Evolutionary conservation across 1,140 invertebrate species (phyloP), one percentile per base, ranked within the genome.

Genomic region (Copidosoma floridanum): DNA sequence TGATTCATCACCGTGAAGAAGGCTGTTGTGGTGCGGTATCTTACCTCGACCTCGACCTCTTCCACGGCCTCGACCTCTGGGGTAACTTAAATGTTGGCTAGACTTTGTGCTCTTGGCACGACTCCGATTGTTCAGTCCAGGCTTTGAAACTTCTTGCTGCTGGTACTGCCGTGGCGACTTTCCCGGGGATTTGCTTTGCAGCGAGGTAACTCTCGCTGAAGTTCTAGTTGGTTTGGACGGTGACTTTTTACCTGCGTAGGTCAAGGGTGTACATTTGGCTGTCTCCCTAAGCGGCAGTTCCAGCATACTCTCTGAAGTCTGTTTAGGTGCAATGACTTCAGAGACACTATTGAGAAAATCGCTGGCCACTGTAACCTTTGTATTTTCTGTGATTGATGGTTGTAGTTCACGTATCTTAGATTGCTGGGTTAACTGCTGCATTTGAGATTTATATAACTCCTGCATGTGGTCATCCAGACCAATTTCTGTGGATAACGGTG

Each of bases 131-230:
- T 63, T 65, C 1, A 68, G 16, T 0, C 55, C 57, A 3, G 35
- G 55, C 43, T 64, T 68, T 27, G 29, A 40, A 46, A 26, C 46
- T 24, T 41, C 74, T 65, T 69, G 69, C 37, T 29, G 27, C 26
- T 84, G 80, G 21, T 68, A 35, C 66, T 86, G 85, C 41, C 88
- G 82, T 0, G 90, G 90, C 3, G 88, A 91, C 70, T 89, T 90
- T 0, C 87, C 88, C 0, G 89, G 89, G 43, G 86, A 89, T 71
- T 90, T 90, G 14, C 85, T 85, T 61, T 83, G 82, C 12, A 82
- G 67, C 20, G 83, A 84, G 0, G 83, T 83, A 4, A 86, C 83
- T 48, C 87, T 79, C 2, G 85, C 83, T 1, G 86, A 85, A 1
- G 81, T 83, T 68, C 88, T 82, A 20, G 84, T 85, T 1, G 84